A percentile compares a stretch with the other conserved stretches of the same genome.
phyloP scores from a whole-genome alignment of 2,113 vertebrate species.

The Aythya baeri region DNA sequence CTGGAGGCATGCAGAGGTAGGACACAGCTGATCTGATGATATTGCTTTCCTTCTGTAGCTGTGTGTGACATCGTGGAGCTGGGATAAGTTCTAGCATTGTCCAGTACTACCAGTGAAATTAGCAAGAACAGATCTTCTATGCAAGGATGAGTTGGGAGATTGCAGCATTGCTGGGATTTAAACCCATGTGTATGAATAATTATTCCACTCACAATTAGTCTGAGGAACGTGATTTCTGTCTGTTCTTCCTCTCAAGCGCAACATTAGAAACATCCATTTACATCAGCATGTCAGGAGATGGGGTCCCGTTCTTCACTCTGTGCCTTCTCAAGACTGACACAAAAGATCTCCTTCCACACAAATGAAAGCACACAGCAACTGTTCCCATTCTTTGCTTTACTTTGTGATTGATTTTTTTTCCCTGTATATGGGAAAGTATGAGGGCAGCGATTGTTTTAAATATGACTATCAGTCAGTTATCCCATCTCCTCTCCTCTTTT shows the following conservation, averaged over 20 bases:
- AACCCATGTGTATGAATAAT: not conserved
- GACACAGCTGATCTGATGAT: not conserved
- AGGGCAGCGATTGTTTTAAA: not conserved
- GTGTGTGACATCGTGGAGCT: not conserved
- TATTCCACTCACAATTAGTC: not conserved
- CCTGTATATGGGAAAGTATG: not conserved
- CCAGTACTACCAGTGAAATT: not conserved
- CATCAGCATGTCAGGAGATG: not conserved
- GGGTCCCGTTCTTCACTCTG: not conserved
- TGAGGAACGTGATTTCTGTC: not conserved
- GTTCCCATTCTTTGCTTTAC: not conserved
- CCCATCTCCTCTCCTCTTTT: not conserved
- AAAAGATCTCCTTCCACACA: not conserved
- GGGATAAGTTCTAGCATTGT: not conserved
- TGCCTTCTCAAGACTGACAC: not conserved
- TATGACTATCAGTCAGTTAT: not conserved
- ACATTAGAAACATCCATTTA: not conserved
- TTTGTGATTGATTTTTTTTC: not conserved
- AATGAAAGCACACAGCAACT: not conserved
- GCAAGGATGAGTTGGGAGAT: not conserved
- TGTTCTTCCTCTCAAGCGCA: not conserved
- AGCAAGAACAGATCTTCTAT: not conserved
- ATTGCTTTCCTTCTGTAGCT: not conserved
- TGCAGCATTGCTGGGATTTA: not conserved
- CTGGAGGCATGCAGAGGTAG: slow-evolving; percentile 90